Base-by-base conservation (phyloP, 2,113 vertebrate genomes). In the Bungarus multicinctus region DNA sequence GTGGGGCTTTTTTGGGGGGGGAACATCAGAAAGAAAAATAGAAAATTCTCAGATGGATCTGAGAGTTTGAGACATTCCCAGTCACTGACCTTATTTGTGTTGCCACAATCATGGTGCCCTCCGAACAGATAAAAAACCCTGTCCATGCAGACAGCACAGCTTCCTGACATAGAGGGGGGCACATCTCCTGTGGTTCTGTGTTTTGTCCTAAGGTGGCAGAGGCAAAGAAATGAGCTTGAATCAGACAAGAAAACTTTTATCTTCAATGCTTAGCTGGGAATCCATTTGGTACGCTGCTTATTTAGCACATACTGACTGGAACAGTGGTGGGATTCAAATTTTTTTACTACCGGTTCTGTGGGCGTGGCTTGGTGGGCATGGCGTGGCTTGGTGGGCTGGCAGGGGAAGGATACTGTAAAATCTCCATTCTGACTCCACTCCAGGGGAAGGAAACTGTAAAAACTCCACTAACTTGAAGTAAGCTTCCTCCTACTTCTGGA, bases 101-200 rank as follows among this genome's bases (percentile, higher is more conserved):
- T 99, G 95, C 99, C 99, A 47, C 97, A 97, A 2, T 98, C 98
- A 2, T 99, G 99, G 95, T 99, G 99, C 5, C 99, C 99, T 69
- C 99, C 99, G 5, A 99, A 99, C 25, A 99, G 97, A 94, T 99
- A 99, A 5, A 99, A 95, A 39, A 99, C 98, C 5, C 98, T 98
- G 90, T 99, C 99, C 5, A 99, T 98, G 94, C 98, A 99, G 92
- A 98, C 98, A 0, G 98, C 99, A 87, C 99, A 99, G 96, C 99
- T 99, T 88, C 99, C 99, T 0, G 99, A 99, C 99, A 99, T 99
- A 23, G 99, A 99, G 1, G 98, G 98, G 10, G 99, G 98, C 11
- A 99, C 97, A 18, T 98, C 98, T 10, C 99, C 99, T 91, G 97
- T 98, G 0, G 98, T 98, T 81, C 98, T 95, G 39, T 98, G 97